Percentiles rank a stretch among this genome's conserved stretches.
These are phyloP conservation scores for Isurus oxyrinchus DNA, from an alignment of 2,113 vertebrate genomes.

Conservation along the genomic window DNA sequence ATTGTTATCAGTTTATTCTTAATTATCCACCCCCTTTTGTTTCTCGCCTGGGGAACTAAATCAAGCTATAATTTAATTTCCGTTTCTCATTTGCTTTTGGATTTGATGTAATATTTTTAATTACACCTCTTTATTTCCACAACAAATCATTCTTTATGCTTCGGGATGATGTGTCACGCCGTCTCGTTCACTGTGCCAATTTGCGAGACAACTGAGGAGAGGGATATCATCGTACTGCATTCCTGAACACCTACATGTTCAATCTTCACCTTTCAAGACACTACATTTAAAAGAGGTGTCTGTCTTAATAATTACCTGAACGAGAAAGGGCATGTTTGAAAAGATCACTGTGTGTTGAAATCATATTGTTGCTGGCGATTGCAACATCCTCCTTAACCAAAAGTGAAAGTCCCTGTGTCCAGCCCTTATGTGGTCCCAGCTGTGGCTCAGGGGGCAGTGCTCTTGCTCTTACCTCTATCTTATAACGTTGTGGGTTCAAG, in stretches of 20 bases:
- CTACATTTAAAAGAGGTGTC: background rate
- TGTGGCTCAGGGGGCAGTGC: background rate
- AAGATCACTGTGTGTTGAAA: background rate
- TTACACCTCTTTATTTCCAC: background rate
- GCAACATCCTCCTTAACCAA: background rate
- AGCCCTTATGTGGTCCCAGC: no score
- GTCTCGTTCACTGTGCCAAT: background rate
- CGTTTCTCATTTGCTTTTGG: background rate
- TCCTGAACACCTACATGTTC: background rate
- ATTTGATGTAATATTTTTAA: constrained; percentile 17
- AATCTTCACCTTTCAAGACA: background rate
- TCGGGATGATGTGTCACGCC: background rate
- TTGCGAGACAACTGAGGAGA: background rate
- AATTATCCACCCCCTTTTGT: background rate
- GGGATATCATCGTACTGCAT: background rate
- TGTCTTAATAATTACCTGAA: background rate
- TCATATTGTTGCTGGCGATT: background rate
- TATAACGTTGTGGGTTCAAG: background rate
- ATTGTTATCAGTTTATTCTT: background rate
- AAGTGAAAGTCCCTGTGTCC: background rate
- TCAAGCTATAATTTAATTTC: background rate
- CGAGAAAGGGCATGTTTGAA: background rate
- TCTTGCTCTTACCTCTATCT: background rate
- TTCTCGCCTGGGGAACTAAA: background rate
- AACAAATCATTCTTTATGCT: constrained; percentile 1